Evolutionary conservation across 2,888 invertebrate genomes (phyloP), one percentile per base, ranked within the genome.

Genomic region (Eilema griseolum): DNA sequence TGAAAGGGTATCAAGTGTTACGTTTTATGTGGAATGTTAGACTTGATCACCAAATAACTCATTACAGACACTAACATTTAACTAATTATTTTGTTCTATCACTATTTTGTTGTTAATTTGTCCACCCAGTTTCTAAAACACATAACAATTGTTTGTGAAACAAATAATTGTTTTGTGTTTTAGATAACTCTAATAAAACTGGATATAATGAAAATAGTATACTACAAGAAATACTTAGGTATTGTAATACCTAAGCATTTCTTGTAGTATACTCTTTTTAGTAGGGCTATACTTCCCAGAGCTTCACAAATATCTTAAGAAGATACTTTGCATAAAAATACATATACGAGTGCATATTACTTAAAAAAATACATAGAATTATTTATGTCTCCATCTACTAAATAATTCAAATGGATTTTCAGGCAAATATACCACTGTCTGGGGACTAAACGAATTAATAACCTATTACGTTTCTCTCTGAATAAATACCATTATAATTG

Each of bases 401-500:
- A 74, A 69, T n/a, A 73, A 79, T 74, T 80, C 57, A 73, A 73
- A 77, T 64, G 70, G 69, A 62, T 67, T 76, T 71, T 71, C 52
- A 61, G 16, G 31, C 28, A 23, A 28, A 69, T 57, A 62, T 69
- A n/a, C 62, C 24, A 64, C 46, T 33, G 63, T 65, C 66, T 61
- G 73, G 69, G 62, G 75, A 78, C 75, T 66, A 74, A 76, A 76
- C 73, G 33, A 67, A 69, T 65, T 73, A 76, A 79, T 77, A 76
- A 63, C 60, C 68, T 73, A 73, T 82, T 76, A 71, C 59, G 63
- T 72, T 73, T 72, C 67, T 67, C 70, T 70, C 64, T 62, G 69
- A 74, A 74, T 69, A 74, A 74, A 77, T 72, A 75, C 69, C 72
- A 70, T 79, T 73, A 72, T 79, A 82, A 82, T 83, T 76, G 79